phyloP scores from a whole-genome alignment of 1,140 invertebrate genomes.

The Zaprionus capensis region DNA sequence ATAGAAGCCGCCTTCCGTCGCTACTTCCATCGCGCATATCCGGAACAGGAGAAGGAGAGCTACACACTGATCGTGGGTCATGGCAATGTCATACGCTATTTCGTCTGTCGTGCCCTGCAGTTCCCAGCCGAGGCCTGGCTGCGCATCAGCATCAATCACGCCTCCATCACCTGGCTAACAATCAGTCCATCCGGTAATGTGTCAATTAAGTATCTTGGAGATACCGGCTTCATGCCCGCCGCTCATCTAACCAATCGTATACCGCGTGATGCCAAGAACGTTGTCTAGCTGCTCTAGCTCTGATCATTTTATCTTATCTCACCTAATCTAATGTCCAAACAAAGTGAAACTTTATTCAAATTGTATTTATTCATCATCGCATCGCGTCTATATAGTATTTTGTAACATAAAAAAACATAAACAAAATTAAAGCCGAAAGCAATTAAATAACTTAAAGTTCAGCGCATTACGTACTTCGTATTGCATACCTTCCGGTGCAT shows the following conservation, averaged over 20 bases:
- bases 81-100: conserved; percentile 99
- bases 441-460: background rate
- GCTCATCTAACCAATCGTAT: conserved; percentile 71
- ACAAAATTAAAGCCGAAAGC: conserved; percentile 14
- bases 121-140: conserved; percentile 99
- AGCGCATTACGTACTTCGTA: no score
- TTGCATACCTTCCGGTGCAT: no score
- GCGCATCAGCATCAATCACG: conserved; percentile 95
- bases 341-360: background rate
- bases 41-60: conserved; percentile 91
- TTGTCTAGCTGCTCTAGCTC: conserved; percentile 52
- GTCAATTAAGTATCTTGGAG: conserved; percentile 91
- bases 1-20: conserved; percentile 98
- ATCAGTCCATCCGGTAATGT: conserved; percentile 95
- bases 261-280: conserved; percentile 73
- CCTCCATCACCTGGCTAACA: conserved; percentile 95
- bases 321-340: background rate
- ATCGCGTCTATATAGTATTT: background rate
- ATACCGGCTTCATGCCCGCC: conserved; percentile 93
- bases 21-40: conserved; percentile 95
- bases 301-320: background rate
- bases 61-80: conserved; percentile 98
- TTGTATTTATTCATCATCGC: background rate
- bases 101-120: conserved; percentile 98
- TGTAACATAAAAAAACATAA: conserved; percentile 15